Evolutionary conservation across 2,797 vertebrate genomes (phyloP), one percentile per base, ranked within the genome.

Genomic region (Propithecus deckenii): DNA sequence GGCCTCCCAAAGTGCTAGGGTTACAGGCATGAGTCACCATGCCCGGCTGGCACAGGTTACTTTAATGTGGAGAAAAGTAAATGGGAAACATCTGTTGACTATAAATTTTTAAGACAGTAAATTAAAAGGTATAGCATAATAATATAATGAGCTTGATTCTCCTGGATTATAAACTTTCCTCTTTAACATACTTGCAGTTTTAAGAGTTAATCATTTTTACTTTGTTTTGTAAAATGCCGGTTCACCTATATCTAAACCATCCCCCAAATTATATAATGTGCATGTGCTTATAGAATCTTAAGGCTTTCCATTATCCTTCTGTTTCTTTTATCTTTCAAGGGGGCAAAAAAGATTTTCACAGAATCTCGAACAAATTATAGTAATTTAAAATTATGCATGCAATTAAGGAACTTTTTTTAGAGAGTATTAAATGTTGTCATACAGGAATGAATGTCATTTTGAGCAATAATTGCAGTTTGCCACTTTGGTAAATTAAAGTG

Each of bases 321-420:
- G 59, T 91, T 94, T 94, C 94, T 96, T 96, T 91, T 81, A 92
- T 93, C 96, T 97, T 97, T 91, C 80, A 75, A 89, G 72, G 43
- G 32, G 46, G 38, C 23, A 80, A 78, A 43, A 84, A 96, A 48
- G 76, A 55, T 96, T 97, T 98, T 97, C 96, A 96, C 72, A 96
- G 95, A 97, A 89, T 97, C 95, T 92, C 97, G 97, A 94, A 95
- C 91, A 97, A 97, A 98, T 98, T 97, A 98, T 52, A 97, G 96
- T 97, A 97, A 98, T 98, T 98, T 98, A 95, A 97, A 98, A 97
- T 98, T 96, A 96, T 97, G 95, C 96, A 91, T 97, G 95, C 91
- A 98, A 97, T 98, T 97, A 98, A 95, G 87, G 95, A 93, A 89
- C 71, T 96, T 95, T 97, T 98, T 98, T 97, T 88, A 90, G 94